Base-by-base conservation (phyloP, 2,888 invertebrate species). In the Arrhopalites spinosus region DNA sequence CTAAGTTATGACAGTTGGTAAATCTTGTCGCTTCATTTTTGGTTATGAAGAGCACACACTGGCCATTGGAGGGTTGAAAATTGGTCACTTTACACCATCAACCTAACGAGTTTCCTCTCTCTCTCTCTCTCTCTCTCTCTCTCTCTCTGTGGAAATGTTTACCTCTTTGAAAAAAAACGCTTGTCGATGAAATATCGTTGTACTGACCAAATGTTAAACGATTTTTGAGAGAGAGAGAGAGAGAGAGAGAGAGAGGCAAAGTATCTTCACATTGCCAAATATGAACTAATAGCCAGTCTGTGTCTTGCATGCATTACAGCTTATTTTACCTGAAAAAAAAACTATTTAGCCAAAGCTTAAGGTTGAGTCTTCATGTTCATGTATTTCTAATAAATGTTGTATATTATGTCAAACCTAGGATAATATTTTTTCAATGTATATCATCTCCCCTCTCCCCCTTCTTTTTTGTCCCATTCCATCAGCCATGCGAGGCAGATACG, bases 71-170 rank as follows among this genome's bases (percentile, higher is more conserved):
- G 5, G 11, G 5, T 36, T 36, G 36, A 36, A n/a, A n/a, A n/a
- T n/a, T 53, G 25, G 2, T 27, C 63, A 63, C 63, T 63, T 63
- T 63, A 25, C 63, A n/a, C 53, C 69, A 69, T 69, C 53, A 50
- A 29, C 29, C 23, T 59, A 71, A 71, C 59, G 43, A 71, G 71
- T 71, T 71, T 71, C 59, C 45, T 59, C 20, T 64, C 17, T 30
- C n/a, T n/a, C 43, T 23, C 8, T 23, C 20, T 13, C 59, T 20
- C 20, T 59, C 25, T 20, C 36, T 36, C 15, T 15, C 30, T 66
- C 43, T 20, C 59, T 59, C 59, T 59, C 59, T 27, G 11, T 23
- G n/a, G 53, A 17, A 53, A 11, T 36, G 36, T 7, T n/a, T n/a
- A n/a, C n/a, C n/a, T n/a, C n/a, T n/a, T n/a, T n/a, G n/a, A n/a